Percentiles rank a stretch among this genome's conserved stretches.
Conservation (phyloP, 2,797 vertebrate genomes). For the Chromis chromis region DNA sequence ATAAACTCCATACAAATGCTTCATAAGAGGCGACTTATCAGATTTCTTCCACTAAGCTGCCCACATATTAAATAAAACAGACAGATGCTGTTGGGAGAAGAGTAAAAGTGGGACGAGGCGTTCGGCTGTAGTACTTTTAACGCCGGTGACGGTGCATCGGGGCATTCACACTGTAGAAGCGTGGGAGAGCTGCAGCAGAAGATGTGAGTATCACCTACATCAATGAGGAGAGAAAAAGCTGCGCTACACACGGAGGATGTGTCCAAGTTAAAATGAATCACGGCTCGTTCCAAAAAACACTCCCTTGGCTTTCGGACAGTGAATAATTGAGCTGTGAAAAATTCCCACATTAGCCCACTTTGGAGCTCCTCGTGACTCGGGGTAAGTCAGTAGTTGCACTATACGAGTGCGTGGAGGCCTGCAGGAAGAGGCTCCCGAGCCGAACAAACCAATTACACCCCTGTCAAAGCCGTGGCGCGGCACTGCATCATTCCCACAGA, state of each 20-base stretch:
- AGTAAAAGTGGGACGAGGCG: constrained; percentile 22
- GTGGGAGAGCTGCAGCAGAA: constrained; percentile 39
- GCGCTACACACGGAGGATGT: constrained; percentile 32
- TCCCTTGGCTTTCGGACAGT: constrained; percentile 44
- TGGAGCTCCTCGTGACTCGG: constrained; percentile 52
- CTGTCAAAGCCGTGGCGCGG: constrained; percentile 59
- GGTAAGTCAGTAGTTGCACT: constrained; percentile 54
- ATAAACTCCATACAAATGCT: not conserved
- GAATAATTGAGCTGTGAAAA: constrained; percentile 59
- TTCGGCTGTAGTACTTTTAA: constrained; percentile 2
- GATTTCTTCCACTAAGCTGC: constrained; percentile 33
- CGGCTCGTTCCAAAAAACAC: constrained; percentile 15
- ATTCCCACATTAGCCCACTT: constrained; percentile 57
- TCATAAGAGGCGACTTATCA: constrained; percentile 1
- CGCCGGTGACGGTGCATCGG: constrained; percentile 28
- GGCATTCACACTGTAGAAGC: constrained; percentile 16
- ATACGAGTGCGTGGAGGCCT: constrained; percentile 44
- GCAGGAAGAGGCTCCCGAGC: constrained; percentile 68
- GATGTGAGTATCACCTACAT: constrained; percentile 55
- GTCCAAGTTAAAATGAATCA: constrained; percentile 66
- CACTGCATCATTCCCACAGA: constrained; percentile 69
- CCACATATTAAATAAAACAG: constrained; percentile 45
- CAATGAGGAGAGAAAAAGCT: constrained; percentile 39
- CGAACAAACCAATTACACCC: constrained; percentile 75
- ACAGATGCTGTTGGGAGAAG: constrained; percentile 26